Conservation (phyloP, 2,797 vertebrate genomes). For the Rhyacichthys aspro region DNA sequence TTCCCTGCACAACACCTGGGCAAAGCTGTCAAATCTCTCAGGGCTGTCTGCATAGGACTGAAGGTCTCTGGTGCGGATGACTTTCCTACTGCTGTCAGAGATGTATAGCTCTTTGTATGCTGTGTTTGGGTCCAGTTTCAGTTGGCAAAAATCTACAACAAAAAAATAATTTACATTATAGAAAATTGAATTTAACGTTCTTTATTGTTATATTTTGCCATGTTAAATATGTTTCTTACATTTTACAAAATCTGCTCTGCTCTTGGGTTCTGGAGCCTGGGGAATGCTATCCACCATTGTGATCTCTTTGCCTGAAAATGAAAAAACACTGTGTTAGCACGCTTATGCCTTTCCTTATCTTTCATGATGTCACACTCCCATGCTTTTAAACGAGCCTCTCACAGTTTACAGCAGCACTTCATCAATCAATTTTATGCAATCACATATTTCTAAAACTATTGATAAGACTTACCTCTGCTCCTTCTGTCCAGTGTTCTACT, state of each 20-base stretch:
- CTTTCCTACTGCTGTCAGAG: conserved; percentile 80
- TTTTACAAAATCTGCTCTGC: conserved; percentile 80
- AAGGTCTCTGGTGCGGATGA: conserved; percentile 80
- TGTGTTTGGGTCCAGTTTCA: conserved; percentile 77
- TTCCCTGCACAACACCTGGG: conserved; percentile 83
- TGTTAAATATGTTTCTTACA: conserved; percentile 63
- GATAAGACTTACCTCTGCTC: conserved; percentile 74
- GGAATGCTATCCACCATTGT: conserved; percentile 75
- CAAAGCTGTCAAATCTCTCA: conserved; percentile 83
- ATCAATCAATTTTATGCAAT: conserved; percentile 28
- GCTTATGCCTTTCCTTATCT: conserved; percentile 33
- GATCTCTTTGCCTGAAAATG: conserved; percentile 75
- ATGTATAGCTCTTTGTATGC: conserved; percentile 84
- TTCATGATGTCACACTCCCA: neutral
- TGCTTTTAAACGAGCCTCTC: neutral
- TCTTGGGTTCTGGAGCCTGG: conserved; percentile 71
- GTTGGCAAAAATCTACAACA: conserved; percentile 79
- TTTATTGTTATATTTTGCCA: neutral
- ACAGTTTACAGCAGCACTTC: neutral
- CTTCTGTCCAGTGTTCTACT: conserved; percentile 78
- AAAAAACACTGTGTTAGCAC: conserved; percentile 36
- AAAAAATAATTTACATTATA: neutral
- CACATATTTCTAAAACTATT: conserved; percentile 2
- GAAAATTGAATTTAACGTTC: neutral
- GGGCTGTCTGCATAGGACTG: conserved; percentile 78